Base-by-base conservation (phyloP, 1,140 invertebrate genomes). In the Psilanteris sp. region DNA sequence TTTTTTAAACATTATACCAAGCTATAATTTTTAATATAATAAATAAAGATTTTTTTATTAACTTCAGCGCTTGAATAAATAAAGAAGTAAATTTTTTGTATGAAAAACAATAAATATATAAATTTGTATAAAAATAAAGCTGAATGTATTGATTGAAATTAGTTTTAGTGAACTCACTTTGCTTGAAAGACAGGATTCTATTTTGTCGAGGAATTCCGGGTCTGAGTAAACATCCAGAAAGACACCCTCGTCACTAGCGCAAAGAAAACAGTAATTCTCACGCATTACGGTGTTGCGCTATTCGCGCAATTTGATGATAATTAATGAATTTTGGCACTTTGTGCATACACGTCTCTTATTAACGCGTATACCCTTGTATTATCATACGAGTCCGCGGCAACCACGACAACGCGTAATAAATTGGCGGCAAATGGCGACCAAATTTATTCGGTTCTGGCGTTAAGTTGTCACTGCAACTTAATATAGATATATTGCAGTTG, bases 211-310 rank as follows among this genome's bases (percentile, higher is more conserved):
- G 39, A 79, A 78, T 2, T 80, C 59, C 5, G 52, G 39, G 14
- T 80, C 74, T 6, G 76, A 6, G 29, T 81, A 75, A 20, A 87
- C 59, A 39, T 88, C 82, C 24, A 87, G 43, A 27, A 87, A 83
- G n/a, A 87, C 67, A 14, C 86, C 85, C 48, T 87, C 86, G 29
- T 88, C 80, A 36, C 79, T 87, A 0, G 84, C 85, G 31, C 87
- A 89, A 9, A 89, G 39, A 11, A 84, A 82, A 66, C 87, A 88
- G 39, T 73, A 80, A 32, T 81, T 64, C 0, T 34, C 54, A 6
- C 82, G 34, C 87, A 88, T 88, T 18, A n/a, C 18, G 32, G 0
- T 4, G 6, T 3, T 31, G 27, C 31, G 50, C 50, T 11, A 0
- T 13, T 5, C 24, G 22, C 48, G 31, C 26, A 18, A 9, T 3